Conservation (phyloP, 2,888 invertebrate genomes). For the Dendrolimus pini region DNA sequence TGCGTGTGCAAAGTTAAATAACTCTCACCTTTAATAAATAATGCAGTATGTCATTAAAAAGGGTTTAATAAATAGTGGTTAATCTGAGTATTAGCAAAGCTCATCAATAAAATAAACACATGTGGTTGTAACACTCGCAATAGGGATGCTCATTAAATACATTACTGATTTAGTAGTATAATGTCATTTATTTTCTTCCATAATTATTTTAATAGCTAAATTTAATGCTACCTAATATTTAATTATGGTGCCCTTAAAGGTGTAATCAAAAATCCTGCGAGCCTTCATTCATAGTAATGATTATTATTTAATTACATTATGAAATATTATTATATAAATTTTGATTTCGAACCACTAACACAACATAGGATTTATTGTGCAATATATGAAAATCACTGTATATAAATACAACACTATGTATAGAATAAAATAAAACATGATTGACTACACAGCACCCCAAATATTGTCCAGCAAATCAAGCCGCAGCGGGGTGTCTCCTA, state of each 20-base stretch:
- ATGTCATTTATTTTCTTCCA: not conserved
- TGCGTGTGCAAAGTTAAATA: too few species aligned
- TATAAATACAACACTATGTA: constrained; percentile 51
- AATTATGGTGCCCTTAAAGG: not conserved
- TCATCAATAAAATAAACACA: too few species aligned
- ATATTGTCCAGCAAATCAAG: constrained; percentile 58
- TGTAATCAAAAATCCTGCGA: not conserved
- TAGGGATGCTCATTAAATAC: too few species aligned
- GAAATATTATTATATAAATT: constrained; percentile 16
- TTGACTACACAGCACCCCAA: constrained; percentile 68
- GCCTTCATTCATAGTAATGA: not conserved
- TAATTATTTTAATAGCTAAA: not conserved
- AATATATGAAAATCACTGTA: constrained; percentile 51
- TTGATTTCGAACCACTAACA: constrained; percentile 44
- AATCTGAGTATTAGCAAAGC: too few species aligned
- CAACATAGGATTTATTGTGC: constrained; percentile 50
- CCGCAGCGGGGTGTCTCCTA: constrained; percentile 51
- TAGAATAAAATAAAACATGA: constrained; percentile 56
- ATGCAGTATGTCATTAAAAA: too few species aligned
- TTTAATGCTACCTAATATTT: not conserved
- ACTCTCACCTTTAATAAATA: too few species aligned
- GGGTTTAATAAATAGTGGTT: too few species aligned
- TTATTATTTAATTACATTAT: not conserved
- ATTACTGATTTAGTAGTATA: not conserved
- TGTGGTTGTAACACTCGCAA: too few species aligned